phyloP scores from a whole-genome alignment of 2,888 invertebrate species.

The Caenorhabditis sp. region DNA sequence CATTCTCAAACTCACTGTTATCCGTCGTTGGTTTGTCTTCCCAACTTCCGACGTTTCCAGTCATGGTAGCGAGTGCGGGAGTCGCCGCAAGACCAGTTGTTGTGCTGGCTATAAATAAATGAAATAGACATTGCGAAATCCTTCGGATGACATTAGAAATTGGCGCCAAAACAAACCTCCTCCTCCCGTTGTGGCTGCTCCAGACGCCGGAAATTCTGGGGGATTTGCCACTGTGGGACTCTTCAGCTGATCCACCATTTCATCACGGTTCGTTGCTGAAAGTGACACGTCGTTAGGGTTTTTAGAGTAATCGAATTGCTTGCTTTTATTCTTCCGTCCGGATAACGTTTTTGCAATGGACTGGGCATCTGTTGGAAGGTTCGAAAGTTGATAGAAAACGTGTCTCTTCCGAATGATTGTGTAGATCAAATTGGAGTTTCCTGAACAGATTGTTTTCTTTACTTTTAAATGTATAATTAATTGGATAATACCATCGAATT shows the following conservation, averaged over 20 bases:
- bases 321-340: constrained; percentile 78
- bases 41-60: constrained; percentile 80
- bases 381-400: constrained; percentile 97
- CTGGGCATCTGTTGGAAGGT: constrained; percentile 92
- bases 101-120: constrained; percentile 36
- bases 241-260: constrained; percentile 70
- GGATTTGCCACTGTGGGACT: constrained; percentile 64
- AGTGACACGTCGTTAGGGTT: not conserved
- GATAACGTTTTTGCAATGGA: constrained; percentile 87
- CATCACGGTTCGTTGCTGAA: constrained; percentile 58
- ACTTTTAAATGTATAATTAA: not conserved
- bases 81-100: constrained; percentile 86
- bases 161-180: constrained; percentile 15
- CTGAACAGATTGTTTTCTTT: constrained; percentile 80
- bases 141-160: not conserved
- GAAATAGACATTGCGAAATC: not conserved
- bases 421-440: constrained; percentile 98
- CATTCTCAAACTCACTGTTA: constrained; percentile 26
- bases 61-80: constrained; percentile 93
- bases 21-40: constrained; percentile 47
- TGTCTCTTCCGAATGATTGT: constrained; percentile 98
- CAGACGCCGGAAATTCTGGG: constrained; percentile 51
- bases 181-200: not conserved
- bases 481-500: constrained; percentile 88
- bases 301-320: not conserved